A percentile compares a stretch with the other conserved stretches of the same genome.
Evolutionary conservation across 2,113 vertebrate genomes (phyloP).

Genomic region (Anhinga rufa): DNA sequence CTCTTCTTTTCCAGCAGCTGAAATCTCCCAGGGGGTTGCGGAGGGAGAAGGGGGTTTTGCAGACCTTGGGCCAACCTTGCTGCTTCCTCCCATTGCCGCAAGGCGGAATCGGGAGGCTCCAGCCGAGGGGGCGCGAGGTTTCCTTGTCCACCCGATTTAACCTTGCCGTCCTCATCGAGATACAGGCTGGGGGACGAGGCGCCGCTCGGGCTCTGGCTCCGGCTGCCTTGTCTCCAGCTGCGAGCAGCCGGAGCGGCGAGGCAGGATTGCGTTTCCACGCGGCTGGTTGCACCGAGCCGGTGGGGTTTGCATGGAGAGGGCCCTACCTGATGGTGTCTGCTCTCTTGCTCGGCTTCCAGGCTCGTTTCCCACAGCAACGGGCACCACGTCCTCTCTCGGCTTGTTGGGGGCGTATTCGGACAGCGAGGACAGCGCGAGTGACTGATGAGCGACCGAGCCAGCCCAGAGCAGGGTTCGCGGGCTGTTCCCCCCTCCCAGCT

Average conservation of each 20-base stretch:
- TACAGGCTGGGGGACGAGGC: rapidly evolving
- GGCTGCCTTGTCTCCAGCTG: not conserved
- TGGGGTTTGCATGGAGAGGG: not conserved
- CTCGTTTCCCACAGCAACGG: not conserved
- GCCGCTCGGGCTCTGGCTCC: rapidly evolving
- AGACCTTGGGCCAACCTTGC: not conserved
- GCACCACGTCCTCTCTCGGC: slow-evolving; percentile 58
- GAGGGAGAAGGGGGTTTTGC: not conserved
- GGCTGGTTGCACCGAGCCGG: not conserved
- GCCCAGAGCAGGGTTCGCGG: rapidly evolving
- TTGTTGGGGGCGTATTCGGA: slow-evolving; percentile 70
- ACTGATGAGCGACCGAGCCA: not conserved
- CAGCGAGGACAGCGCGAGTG: slow-evolving; percentile 62
- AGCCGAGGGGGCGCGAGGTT: rapidly evolving
- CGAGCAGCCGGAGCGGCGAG: not conserved
- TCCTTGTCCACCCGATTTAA: rapidly evolving
- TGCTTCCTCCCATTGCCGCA: not conserved
- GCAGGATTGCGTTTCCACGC: rapidly evolving
- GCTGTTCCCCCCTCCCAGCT: not conserved
- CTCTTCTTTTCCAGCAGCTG: not conserved
- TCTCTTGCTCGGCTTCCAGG: not conserved
- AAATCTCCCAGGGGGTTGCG: not conserved
- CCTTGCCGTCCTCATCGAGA: not conserved
- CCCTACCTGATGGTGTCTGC: not conserved
- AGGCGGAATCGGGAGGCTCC: not conserved